Evolutionary conservation across 2,888 invertebrate genomes (phyloP).

Genomic region (Caenorhabditis sp.): DNA sequence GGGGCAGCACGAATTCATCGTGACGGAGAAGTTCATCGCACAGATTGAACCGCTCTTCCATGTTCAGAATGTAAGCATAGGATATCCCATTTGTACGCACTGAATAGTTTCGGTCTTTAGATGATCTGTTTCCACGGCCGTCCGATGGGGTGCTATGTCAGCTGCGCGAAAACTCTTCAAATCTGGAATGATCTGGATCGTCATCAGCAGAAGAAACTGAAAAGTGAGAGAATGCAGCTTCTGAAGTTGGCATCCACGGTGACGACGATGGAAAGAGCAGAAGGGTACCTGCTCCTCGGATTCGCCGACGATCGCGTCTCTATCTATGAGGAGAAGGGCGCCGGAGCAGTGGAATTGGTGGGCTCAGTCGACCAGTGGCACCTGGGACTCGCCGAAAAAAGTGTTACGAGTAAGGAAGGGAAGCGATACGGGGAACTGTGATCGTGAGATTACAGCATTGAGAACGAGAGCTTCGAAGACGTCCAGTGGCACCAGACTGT

Average conservation of each 20-base stretch:
- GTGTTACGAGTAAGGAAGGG: slow-evolving; percentile 13
- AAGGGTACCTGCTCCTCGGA: slow-evolving; percentile 58
- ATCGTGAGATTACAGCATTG: slow-evolving; percentile 40
- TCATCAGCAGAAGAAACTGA: slow-evolving; percentile 68
- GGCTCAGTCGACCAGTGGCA: slow-evolving; percentile 59
- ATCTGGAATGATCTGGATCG: slow-evolving; percentile 68
- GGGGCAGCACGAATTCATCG: slow-evolving; percentile 62
- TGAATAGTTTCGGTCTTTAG: slow-evolving; percentile 21
- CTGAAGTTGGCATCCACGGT: slow-evolving; percentile 36
- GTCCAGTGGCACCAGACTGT: slow-evolving; percentile 52
- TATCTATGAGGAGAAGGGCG: slow-evolving; percentile 61
- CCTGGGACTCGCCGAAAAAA: slow-evolving; percentile 22
- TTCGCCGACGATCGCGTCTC: slow-evolving; percentile 59
- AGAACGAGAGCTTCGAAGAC: slow-evolving; percentile 43
- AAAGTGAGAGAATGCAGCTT: slow-evolving; percentile 67
- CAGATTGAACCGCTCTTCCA: slow-evolving; percentile 65
- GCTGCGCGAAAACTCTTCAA: slow-evolving; percentile 62
- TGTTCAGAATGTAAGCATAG: slow-evolving; percentile 43
- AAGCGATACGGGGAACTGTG: background rate
- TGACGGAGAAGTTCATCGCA: slow-evolving; percentile 65
- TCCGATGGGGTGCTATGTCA: slow-evolving; percentile 67
- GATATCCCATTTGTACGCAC: background rate
- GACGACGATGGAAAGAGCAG: slow-evolving; percentile 53
- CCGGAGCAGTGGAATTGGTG: slow-evolving; percentile 45
- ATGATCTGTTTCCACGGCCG: slow-evolving; percentile 66